Conservation (phyloP, 2,888 invertebrate species). For the Parascotia fuliginaria region DNA sequence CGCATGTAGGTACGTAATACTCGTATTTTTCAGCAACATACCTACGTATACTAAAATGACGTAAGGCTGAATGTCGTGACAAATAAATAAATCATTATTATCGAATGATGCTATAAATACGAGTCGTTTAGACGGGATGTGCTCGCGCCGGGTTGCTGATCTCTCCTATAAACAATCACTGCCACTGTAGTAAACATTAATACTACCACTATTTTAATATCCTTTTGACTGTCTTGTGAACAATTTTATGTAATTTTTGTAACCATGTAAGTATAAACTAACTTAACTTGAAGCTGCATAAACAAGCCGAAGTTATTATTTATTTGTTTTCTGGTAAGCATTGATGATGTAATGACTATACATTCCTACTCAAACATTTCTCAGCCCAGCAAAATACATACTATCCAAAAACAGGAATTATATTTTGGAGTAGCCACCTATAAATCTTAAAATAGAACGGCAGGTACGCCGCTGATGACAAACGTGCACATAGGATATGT, state of each 20-base stretch:
- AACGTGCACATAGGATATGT: conserved; percentile 22
- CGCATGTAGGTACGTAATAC: background rate
- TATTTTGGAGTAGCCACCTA: background rate
- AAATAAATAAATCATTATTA: conserved; percentile 56
- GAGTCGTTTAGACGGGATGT: conserved; percentile 35
- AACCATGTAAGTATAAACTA: too few species aligned
- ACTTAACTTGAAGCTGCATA: too few species aligned
- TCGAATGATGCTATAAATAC: conserved; percentile 56
- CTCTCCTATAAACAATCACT: conserved; percentile 63
- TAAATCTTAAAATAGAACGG: conserved; percentile 16
- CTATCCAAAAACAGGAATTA: background rate
- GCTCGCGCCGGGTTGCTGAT: conserved; percentile 63
- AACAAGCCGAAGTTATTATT: too few species aligned
- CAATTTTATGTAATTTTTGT: too few species aligned
- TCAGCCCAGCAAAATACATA: too few species aligned
- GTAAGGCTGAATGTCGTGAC: conserved; percentile 46
- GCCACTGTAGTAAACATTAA: conserved; percentile 65
- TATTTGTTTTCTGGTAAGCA: too few species aligned
- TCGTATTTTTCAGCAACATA: conserved; percentile 5
- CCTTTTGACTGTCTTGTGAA: background rate
- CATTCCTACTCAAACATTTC: too few species aligned
- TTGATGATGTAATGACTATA: too few species aligned
- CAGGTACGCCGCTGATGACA: conserved; percentile 40
- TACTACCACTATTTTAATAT: conserved; percentile 43
- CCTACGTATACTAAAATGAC: conserved; percentile 31